A percentile compares a stretch with the other conserved stretches of the same genome.
Evolutionary conservation across 2,888 invertebrate genomes (phyloP).

Genomic region (Priapulus caudatus): DNA sequence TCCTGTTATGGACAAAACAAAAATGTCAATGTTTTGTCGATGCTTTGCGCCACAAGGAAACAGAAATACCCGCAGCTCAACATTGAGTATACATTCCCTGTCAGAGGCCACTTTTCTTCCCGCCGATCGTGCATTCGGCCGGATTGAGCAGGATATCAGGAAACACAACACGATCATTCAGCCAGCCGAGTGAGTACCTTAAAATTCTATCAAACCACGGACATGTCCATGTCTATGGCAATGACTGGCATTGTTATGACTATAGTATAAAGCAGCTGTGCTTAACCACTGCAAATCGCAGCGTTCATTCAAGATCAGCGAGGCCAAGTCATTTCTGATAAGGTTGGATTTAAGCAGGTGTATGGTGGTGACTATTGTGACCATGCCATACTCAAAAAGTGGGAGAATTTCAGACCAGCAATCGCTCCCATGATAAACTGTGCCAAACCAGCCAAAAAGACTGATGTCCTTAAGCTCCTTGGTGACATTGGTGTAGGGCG

Average conservation of each 20-base stretch:
- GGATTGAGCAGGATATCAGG: conserved; percentile 5
- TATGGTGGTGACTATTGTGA: no score
- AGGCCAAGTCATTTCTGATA: no score
- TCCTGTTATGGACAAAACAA: conserved; percentile 1
- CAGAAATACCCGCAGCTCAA: not conserved
- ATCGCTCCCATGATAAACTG: no score
- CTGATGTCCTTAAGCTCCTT: no score
- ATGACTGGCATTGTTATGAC: not conserved
- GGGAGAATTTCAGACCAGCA: no score
- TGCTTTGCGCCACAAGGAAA: conserved; percentile 1
- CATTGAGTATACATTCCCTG: conserved; percentile 10
- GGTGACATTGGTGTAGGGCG: no score
- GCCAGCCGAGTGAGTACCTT: not conserved
- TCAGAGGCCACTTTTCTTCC: conserved; percentile 11
- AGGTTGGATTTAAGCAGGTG: no score
- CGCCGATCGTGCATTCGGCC: conserved; percentile 10
- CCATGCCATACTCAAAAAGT: no score
- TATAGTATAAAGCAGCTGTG: no score
- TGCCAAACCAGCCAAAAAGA: no score
- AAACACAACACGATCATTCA: not conserved
- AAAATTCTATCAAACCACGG: not conserved
- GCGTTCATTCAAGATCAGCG: no score
- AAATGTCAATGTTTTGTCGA: not conserved
- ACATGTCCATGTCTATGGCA: not conserved
- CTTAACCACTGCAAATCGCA: no score